phyloP scores from a whole-genome alignment of 2,797 vertebrate species.

The Gallirallus australis region DNA sequence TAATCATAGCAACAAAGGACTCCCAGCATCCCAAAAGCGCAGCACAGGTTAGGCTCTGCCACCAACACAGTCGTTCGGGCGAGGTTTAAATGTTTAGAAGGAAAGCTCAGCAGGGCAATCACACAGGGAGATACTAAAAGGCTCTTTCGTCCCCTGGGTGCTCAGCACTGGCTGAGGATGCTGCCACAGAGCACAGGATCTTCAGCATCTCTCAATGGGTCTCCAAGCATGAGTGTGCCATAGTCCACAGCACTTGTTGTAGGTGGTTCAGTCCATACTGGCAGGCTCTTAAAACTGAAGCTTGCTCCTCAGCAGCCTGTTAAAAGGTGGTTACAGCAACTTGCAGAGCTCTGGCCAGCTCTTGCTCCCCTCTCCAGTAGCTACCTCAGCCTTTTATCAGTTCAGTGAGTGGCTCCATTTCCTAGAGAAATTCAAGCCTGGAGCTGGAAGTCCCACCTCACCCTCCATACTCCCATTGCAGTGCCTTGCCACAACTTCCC shows the following conservation, averaged over 20 bases:
- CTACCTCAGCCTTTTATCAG: background rate
- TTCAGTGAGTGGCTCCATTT: background rate
- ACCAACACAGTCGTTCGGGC: background rate
- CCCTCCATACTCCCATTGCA: background rate
- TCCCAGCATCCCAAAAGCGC: background rate
- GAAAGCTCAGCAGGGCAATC: background rate
- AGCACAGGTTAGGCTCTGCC: background rate
- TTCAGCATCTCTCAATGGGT: background rate
- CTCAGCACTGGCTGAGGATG: background rate
- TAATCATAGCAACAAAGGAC: conserved; percentile 50
- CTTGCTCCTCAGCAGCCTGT: background rate
- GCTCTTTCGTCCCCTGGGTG: background rate
- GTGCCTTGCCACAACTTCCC: background rate
- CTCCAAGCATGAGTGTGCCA: background rate
- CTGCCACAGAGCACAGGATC: background rate
- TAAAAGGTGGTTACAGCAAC: background rate
- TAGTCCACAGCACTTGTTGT: background rate
- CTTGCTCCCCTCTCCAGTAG: background rate
- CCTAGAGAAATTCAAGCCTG: background rate
- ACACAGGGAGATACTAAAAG: background rate
- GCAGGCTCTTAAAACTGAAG: background rate
- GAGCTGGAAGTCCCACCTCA: background rate
- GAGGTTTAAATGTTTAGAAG: background rate
- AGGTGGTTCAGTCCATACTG: background rate
- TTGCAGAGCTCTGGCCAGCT: background rate